Evolutionary conservation across 1,140 invertebrate genomes (phyloP).

Genomic region (Trachymyrmex cornetzi): DNA sequence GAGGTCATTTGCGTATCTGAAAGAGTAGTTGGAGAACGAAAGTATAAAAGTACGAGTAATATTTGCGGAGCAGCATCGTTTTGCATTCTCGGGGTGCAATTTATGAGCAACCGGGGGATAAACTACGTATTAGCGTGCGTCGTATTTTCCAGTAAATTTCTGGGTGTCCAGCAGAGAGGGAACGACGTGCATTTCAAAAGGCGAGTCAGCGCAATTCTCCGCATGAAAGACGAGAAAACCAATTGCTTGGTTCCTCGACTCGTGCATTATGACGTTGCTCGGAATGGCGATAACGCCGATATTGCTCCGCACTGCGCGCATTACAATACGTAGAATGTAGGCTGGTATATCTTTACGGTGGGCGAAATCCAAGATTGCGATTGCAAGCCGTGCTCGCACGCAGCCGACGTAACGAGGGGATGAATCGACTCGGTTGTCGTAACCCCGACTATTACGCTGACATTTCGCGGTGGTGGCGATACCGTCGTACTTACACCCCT

Average conservation of each 20-base stretch:
- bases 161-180: background rate
- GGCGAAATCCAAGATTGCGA: constrained; percentile 49
- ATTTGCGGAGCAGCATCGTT: constrained; percentile 12
- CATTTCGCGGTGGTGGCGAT: constrained; percentile 27
- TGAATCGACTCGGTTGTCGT: constrained; percentile 41
- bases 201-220: constrained; percentile 25
- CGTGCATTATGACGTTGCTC: constrained; percentile 37
- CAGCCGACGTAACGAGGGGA: constrained; percentile 36
- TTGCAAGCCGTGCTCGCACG: constrained; percentile 34
- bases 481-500: background rate
- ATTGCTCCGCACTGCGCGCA: background rate
- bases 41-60: constrained; percentile 35
- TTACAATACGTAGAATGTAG: background rate
- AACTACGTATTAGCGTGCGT: constrained; percentile 10
- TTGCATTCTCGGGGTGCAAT: constrained; percentile 17
- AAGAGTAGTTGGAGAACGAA: background rate
- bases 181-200: constrained; percentile 20
- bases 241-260: constrained; percentile 12
- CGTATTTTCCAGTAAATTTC: constrained; percentile 25
- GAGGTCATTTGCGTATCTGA: constrained; percentile 43
- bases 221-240: background rate
- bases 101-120: constrained; percentile 14
- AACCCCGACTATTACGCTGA: constrained; percentile 1
- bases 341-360: constrained; percentile 49
- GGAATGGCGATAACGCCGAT: constrained; percentile 35